Base-by-base conservation (phyloP, 2,797 vertebrate species). In the Trachops cirrhosus region DNA sequence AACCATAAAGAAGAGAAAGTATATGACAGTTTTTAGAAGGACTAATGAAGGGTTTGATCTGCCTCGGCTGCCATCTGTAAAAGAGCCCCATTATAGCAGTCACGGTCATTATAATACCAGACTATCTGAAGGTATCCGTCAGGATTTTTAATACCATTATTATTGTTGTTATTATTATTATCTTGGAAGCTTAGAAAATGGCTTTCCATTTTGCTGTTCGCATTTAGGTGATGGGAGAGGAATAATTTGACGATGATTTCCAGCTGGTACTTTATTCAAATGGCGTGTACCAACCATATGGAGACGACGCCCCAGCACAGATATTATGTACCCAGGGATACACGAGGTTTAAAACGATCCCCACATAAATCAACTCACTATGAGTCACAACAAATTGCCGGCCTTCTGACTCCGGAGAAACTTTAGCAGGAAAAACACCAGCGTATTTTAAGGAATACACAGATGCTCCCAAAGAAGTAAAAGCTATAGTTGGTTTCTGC, bases 1-100 rank as follows among this genome's bases (percentile, higher is more conserved):
- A 86, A 84, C 41, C 96, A 86, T 83, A 96, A 97, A 93, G 82
- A 97, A 83, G 77, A 89, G 78, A 97, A 95, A 96, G 89, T 96
- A 52, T 88, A 95, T 95, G 98, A 96, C 97, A 97, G 88, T 54
- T 86, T 92, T 95, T 5, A 39, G 97, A 97, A 96, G 91, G 88
- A 62, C 94, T 96, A 94, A 94, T 88, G 96, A 97, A 86, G 70
- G 89, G 95, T 83, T 95, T 95, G 96, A 94, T 94, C 94, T 78
- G 93, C 50, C 95, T 82, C 59, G 86, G 96, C 95, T 94, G 92
- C 93, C 95, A 95, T 97, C 96, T 96, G 93, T 92, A 71, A 94
- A 83, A 79, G 57, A 90, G 86, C 34, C 79, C 88, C 86, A 95
- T 97, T 97, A 94, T 57, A 86, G 95, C 86, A 89, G 96, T 96